Conservation (phyloP, 2,113 vertebrate species). For the Bothrops jararaca region DNA sequence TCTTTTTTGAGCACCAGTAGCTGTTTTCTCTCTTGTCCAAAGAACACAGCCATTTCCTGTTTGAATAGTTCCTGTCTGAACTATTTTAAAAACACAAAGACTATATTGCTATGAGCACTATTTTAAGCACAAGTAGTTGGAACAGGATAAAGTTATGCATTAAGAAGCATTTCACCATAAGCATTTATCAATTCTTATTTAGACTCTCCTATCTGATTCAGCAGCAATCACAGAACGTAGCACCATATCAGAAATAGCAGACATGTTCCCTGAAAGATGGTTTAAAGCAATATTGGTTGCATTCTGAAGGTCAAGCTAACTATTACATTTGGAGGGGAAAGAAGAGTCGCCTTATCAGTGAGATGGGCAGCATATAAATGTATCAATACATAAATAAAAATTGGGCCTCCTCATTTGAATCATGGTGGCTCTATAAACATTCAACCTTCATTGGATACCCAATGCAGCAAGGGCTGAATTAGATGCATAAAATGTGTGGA, state of each 20-base stretch:
- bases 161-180: neutral
- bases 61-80: neutral
- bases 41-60: neutral
- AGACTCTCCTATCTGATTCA: neutral
- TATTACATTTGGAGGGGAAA: neutral
- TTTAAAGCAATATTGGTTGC: neutral
- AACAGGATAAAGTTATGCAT: neutral
- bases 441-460: neutral
- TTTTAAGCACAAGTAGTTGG: neutral
- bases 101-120: neutral
- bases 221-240: neutral
- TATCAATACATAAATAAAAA: neutral
- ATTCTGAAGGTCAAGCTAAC: neutral
- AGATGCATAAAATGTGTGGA: neutral
- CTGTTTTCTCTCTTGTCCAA: neutral
- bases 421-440: neutral
- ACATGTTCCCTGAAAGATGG: neutral
- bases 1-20: neutral
- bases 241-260: neutral
- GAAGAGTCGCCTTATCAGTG: neutral
- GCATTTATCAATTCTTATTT: neutral
- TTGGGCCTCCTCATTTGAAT: neutral
- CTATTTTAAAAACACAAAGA: neutral
- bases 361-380: neutral
- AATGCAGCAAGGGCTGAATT: neutral